Conservation (phyloP, 2,888 invertebrate genomes). For the Mycalesis mineus region DNA sequence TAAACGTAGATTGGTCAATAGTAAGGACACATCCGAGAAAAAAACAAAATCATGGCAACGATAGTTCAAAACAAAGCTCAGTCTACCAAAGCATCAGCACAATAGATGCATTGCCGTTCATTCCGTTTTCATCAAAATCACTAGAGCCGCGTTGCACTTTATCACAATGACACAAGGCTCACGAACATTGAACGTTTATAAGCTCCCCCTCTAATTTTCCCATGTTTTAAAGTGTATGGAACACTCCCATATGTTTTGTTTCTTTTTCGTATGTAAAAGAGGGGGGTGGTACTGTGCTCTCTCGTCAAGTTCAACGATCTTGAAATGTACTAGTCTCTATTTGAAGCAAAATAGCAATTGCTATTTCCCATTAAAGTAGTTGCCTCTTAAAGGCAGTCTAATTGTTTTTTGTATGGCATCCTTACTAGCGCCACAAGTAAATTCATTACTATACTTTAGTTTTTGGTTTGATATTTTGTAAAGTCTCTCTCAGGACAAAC, state of each 20-base stretch:
- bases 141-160: constrained; percentile 21
- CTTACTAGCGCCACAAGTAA: no score
- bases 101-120: constrained; percentile 25
- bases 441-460: no score
- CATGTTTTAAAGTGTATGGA: constrained; percentile 30
- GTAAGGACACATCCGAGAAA: not conserved
- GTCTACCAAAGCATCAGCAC: constrained; percentile 26
- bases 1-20: no score
- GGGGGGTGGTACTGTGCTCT: constrained; percentile 16
- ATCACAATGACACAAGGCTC: constrained; percentile 21
- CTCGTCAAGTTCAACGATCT: constrained; percentile 25
- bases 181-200: constrained; percentile 11
- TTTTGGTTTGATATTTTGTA: no score
- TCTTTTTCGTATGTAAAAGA: constrained; percentile 28
- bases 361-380: no score
- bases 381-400: no score
- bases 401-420: no score
- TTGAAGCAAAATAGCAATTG: not conserved
- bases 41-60: not conserved
- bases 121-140: constrained; percentile 24
- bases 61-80: constrained; percentile 23
- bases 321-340: constrained; percentile 6
- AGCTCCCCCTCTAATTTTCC: constrained; percentile 29
- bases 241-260: constrained; percentile 34
- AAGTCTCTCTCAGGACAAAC: no score